phyloP scores from a whole-genome alignment of 2,113 vertebrate genomes.

The Strigops habroptila region DNA sequence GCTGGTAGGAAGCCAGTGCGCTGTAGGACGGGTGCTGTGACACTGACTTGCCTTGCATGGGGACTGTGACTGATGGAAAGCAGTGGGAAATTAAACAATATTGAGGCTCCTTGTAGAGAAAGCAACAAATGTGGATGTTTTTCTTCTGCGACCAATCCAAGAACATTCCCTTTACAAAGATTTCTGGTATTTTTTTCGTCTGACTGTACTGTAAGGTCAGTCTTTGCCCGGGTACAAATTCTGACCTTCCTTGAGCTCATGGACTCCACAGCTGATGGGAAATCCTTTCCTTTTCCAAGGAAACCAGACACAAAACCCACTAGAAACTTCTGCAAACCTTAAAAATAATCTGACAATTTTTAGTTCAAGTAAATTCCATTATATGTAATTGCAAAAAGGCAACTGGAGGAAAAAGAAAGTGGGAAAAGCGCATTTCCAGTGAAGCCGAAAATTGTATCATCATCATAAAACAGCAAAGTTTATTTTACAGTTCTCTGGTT shows the following conservation, averaged over 20 bases:
- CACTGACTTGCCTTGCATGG: background rate
- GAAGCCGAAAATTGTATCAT: background rate
- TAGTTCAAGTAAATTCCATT: background rate
- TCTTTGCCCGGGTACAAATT: background rate
- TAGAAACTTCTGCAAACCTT: background rate
- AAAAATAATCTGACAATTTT: background rate
- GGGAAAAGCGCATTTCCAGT: background rate
- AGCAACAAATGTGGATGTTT: background rate
- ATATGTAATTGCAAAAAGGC: background rate
- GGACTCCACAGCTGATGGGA: background rate
- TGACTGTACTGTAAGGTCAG: background rate
- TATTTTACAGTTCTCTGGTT: background rate
- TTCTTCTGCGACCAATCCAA: background rate
- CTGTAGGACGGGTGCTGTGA: background rate
- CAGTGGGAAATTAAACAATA: background rate
- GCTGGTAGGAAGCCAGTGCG: background rate
- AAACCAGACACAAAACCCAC: background rate
- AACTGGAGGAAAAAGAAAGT: background rate
- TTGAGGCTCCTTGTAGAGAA: background rate
- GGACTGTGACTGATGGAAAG: background rate
- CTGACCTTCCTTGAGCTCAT: background rate
- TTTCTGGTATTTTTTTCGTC: background rate
- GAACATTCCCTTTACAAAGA: background rate
- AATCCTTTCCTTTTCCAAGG: background rate
- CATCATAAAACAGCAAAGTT: background rate